Conservation (phyloP, 1,140 invertebrate genomes). For the Rhagoletis zephyria region DNA sequence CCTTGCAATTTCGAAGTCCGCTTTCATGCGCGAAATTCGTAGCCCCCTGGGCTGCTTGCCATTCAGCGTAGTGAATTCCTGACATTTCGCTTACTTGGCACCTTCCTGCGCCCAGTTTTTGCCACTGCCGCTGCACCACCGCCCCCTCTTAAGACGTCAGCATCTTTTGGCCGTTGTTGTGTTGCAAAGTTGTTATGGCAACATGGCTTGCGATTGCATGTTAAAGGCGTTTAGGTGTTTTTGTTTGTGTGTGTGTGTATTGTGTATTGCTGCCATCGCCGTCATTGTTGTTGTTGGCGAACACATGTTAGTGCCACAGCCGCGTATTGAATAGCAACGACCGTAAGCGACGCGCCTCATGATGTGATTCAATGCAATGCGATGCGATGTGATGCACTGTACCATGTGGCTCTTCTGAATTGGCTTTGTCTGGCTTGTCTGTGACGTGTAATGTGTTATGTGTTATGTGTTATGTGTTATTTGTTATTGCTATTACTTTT, state of each 20-base stretch:
- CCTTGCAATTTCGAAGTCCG: not conserved
- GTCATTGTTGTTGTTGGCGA: not conserved
- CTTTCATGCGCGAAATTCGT: not conserved
- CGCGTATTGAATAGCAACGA: not conserved
- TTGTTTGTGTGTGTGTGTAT: not conserved
- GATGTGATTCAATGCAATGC: constrained; percentile 42
- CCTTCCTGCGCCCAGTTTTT: not conserved
- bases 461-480: not conserved
- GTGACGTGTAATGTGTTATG: not conserved
- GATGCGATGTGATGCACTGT: not conserved
- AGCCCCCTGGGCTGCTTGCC: not conserved
- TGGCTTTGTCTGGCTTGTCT: not conserved
- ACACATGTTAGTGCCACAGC: constrained; percentile 25
- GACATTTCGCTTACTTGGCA: too few relatives aligned
- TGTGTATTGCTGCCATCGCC: not conserved
- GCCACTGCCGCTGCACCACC: not conserved
- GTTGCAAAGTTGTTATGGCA: not conserved
- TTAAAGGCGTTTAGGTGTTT: not conserved
- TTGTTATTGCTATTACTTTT: too few relatives aligned
- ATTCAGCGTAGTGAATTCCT: not conserved
- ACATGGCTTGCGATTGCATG: not conserved
- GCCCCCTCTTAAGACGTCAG: not conserved
- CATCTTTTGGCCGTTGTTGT: not conserved
- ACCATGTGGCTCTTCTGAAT: not conserved
- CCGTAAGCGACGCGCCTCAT: not conserved